Percentiles rank a stretch among this genome's conserved stretches.
Conservation (phyloP, 1,140 invertebrate genomes). For the Nylanderia fulva region DNA sequence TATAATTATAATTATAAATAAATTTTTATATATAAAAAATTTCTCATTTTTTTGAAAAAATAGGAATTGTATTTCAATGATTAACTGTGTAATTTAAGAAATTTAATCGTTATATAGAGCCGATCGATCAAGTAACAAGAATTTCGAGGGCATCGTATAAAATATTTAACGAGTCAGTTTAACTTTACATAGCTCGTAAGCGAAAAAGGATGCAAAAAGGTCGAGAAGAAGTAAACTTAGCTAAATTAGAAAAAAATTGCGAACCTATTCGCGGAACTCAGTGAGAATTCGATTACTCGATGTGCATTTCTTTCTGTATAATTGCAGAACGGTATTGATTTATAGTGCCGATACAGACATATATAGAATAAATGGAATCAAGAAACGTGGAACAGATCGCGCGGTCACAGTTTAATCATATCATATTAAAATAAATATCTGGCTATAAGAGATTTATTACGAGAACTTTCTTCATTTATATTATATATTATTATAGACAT, state of each 20-base stretch:
- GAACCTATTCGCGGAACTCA: conserved; percentile 27
- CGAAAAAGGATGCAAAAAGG: conserved; percentile 52
- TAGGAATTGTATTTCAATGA: background rate
- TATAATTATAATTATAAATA: background rate
- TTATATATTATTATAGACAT: too few relatives aligned
- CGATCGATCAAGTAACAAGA: conserved; percentile 4
- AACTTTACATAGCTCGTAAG: conserved; percentile 39
- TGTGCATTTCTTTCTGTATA: conserved; percentile 19
- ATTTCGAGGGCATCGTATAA: conserved; percentile 9
- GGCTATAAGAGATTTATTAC: background rate
- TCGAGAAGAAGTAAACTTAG: conserved; percentile 14
- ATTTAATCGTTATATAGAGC: background rate
- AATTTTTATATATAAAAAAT: background rate
- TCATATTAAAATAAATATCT: conserved; percentile 7
- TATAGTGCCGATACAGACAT: conserved; percentile 1
- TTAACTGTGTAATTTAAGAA: background rate
- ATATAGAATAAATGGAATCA: background rate
- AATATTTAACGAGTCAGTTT: conserved; percentile 70
- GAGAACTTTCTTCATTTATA: background rate
- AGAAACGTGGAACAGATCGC: background rate
- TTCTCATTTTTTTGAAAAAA: background rate
- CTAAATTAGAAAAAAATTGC: conserved; percentile 7
- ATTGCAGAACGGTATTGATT: conserved; percentile 38
- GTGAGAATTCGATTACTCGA: conserved; percentile 70
- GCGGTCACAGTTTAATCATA: background rate